A percentile compares a stretch with the other conserved stretches of the same genome.
These are phyloP conservation scores for Gymnosoma rotundatum DNA, from an alignment of 2,888 invertebrate species.

Conservation along the genomic window DNA sequence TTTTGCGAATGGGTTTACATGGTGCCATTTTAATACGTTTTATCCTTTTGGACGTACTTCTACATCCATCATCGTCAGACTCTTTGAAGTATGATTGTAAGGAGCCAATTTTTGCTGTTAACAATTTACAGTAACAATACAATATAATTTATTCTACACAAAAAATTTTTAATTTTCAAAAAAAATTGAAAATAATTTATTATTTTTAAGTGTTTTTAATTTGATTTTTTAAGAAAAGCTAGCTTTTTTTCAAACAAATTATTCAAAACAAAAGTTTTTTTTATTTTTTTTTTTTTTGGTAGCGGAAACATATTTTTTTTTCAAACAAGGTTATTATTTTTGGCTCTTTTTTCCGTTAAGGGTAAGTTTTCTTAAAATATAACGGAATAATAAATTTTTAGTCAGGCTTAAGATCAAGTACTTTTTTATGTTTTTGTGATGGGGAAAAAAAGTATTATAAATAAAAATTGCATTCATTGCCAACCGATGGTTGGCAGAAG, in stretches of 20 bases:
- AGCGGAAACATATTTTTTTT: not conserved
- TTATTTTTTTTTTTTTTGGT: not conserved
- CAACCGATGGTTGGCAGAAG: no score
- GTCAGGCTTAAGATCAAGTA: no score
- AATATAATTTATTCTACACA: not conserved
- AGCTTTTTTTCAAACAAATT: not conserved
- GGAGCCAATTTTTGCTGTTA: slow-evolving; percentile 37
- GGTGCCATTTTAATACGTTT: not conserved
- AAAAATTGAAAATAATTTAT: not conserved
- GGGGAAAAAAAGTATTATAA: no score
- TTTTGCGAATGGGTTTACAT: not conserved
- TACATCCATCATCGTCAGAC: not conserved
- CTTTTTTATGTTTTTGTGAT: no score
- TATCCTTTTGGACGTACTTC: not conserved
- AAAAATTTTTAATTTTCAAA: slow-evolving; percentile 7
- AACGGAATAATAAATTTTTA: no score
- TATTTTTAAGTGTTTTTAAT: slow-evolving; percentile 5
- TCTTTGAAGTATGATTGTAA: not conserved
- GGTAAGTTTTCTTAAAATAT: no score
- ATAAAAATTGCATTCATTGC: no score
- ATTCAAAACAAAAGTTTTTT: not conserved
- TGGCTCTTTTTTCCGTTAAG: no score
- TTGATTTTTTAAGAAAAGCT: slow-evolving; percentile 2
- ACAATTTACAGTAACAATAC: not conserved
- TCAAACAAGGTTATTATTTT: no score